Percentiles rank a stretch among this genome's conserved stretches.
Conservation (phyloP, 2,113 vertebrate species). For the Callospermophilus lateralis region DNA sequence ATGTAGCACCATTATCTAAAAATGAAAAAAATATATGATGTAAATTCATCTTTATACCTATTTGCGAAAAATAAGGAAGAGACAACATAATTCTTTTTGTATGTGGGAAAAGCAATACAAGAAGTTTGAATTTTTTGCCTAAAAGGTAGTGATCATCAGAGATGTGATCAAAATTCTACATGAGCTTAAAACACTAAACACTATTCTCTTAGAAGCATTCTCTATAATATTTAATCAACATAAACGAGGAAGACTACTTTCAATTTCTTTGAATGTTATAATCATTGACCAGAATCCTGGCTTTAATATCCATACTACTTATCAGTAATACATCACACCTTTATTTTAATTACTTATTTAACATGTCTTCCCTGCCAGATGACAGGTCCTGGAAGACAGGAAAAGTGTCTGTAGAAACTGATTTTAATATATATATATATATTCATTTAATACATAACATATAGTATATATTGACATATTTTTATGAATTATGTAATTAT, state of each 20-base stretch:
- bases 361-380: too few species aligned
- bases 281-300: neutral
- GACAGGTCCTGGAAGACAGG: too few species aligned
- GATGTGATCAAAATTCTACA: neutral
- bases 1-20: constrained; percentile 32
- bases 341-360: too few species aligned
- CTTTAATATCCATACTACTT: neutral
- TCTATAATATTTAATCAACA: neutral
- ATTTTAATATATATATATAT: too few species aligned
- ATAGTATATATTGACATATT: too few species aligned
- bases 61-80: neutral
- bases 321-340: too few species aligned
- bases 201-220: neutral
- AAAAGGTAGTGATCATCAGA: neutral
- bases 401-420: too few species aligned
- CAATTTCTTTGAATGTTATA: neutral
- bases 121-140: neutral
- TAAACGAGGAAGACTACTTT: neutral
- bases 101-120: neutral
- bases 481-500: too few species aligned
- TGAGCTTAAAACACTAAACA: neutral
- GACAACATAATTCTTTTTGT: neutral
- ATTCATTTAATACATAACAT: too few species aligned
- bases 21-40: neutral
- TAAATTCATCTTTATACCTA: constrained; percentile 18